Base-by-base conservation (phyloP, 2,113 vertebrate genomes). In the Polypterus bichir region DNA sequence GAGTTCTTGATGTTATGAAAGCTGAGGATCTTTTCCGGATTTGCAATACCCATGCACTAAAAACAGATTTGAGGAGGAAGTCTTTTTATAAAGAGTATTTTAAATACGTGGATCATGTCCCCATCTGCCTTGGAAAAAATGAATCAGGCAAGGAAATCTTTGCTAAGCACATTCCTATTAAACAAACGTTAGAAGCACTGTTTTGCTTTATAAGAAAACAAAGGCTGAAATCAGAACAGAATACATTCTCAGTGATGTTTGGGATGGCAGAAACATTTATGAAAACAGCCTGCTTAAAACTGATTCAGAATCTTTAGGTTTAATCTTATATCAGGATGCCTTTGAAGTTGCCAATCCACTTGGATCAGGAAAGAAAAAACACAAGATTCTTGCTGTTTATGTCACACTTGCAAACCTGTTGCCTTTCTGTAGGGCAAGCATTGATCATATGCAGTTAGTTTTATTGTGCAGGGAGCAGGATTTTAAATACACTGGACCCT, bases 81-180 rank as follows among this genome's bases (percentile, higher is more conserved):
- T 49, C 54, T 9, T 44, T 46, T 2, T 58, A 10, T 46, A 60
- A 65, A 11, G 54, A 69, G 44, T 65, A 54, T 44, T 68, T 65
- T 49, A 69, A 55, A 47, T 69, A 60, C 49, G 45, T 65, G 62
- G 57, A 60, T 8, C 54, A 64, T 57, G 61, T 63, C 44, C 45
- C 54, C 9, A 54, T 69, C 46, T 69, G 48, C 49, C 46, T 64
- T n/a, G 48, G 61, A 5, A 45, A 61, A n/a, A 69, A 69, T 62
- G 59, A 69, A 7, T n/a, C 61, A 63, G 68, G 64, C 58, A 69
- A 69, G 60, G 58, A 47, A 51, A 61, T 59, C 60, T 68, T 68
- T 49, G 9, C 59, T 7, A 53, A 61, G 49, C 64, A 64, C 64
- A 10, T 58, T 46, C 61, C 64, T 9, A 47, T 63, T 6, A 66